Evolutionary conservation across 2,888 invertebrate species (phyloP), one percentile per base, ranked within the genome.

Genomic region (Limnephilus auricula): DNA sequence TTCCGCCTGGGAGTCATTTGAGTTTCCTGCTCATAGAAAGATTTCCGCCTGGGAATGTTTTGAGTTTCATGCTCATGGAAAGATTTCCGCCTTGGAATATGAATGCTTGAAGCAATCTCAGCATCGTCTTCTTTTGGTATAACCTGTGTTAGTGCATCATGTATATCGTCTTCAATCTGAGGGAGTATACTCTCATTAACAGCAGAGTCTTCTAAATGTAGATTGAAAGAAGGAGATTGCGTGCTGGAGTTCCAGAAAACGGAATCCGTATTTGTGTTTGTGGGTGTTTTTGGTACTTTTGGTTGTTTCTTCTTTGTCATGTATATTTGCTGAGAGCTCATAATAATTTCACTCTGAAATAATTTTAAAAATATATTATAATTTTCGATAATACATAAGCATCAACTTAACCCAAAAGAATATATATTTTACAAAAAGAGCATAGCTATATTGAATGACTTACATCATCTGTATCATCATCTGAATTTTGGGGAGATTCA

Each of bases 381-480:
- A 50, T 31, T 86, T 86, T 30, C 18, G 2, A n/a, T 31, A 15
- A 4, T 31, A 86, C 50, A 32, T 15, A 15, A 30, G 32, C 32
- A 32, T 82, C 9, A 31, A 18, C 65, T 25, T 50, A 50, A 50
- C 40, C 31, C 15, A 30, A 30, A 45, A n/a, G 3, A 40, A 3
- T 1, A 40, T 34, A 79, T 79, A 6, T 40, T 89, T 31, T 31
- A 89, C 18, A 87, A 86, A 25, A 45, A 31, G n/a, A n/a, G 65
- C n/a, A 65, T 87, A 31, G 31, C n/a, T 13, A n/a, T 50, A 86
- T 45, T 40, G 40, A 40, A 25, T 40, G 30, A 50, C 89, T 13
- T 80, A 89, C 89, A 89, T 89, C 80, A 32, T 65, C 65, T 9
- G 65, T n/a, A 65, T 65, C 65, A 65, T 89, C 89, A 4, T 80